Evolutionary conservation across 2,797 vertebrate species (phyloP).

Genomic region (Furcifer pardalis): DNA sequence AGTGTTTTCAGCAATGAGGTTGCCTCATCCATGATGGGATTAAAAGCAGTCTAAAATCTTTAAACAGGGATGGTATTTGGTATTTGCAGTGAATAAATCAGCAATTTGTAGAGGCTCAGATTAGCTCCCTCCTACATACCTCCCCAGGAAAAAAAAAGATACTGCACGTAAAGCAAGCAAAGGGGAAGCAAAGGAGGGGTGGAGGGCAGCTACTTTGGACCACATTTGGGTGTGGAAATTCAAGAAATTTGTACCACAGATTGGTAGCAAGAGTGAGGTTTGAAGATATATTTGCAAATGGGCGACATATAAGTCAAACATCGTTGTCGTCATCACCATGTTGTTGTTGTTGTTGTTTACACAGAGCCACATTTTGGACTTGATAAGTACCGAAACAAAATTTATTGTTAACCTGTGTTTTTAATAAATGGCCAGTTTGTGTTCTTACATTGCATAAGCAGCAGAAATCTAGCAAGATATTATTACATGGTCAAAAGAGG

Average conservation of each 20-base stretch:
- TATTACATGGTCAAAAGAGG: too few relatives aligned
- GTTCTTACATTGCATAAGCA: conserved; percentile 2
- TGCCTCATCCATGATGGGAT: conserved; percentile 80
- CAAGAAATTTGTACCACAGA: conserved; percentile 33
- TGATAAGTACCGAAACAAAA: background rate
- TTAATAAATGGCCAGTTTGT: accelerated
- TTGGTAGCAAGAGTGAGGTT: conserved; percentile 59
- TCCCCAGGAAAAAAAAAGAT: conserved; percentile 36
- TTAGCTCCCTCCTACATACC: conserved; percentile 20
- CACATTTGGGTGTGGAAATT: conserved; percentile 58
- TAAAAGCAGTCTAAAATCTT: conserved; percentile 77
- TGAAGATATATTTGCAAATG: too few relatives aligned
- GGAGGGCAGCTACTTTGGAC: conserved; percentile 46
- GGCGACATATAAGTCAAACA: too few relatives aligned
- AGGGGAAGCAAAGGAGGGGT: background rate
- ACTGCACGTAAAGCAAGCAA: conserved; percentile 24
- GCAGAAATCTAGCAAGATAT: too few relatives aligned
- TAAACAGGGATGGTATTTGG: conserved; percentile 76
- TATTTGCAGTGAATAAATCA: conserved; percentile 53
- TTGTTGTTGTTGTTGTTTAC: too few relatives aligned
- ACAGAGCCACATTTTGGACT: conserved; percentile 34
- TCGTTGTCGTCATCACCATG: too few relatives aligned
- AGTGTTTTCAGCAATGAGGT: conserved; percentile 75
- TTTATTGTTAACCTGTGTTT: background rate
- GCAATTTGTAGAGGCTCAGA: conserved; percentile 52